Conservation (phyloP, 2,113 vertebrate species). For the Plecotus auritus region DNA sequence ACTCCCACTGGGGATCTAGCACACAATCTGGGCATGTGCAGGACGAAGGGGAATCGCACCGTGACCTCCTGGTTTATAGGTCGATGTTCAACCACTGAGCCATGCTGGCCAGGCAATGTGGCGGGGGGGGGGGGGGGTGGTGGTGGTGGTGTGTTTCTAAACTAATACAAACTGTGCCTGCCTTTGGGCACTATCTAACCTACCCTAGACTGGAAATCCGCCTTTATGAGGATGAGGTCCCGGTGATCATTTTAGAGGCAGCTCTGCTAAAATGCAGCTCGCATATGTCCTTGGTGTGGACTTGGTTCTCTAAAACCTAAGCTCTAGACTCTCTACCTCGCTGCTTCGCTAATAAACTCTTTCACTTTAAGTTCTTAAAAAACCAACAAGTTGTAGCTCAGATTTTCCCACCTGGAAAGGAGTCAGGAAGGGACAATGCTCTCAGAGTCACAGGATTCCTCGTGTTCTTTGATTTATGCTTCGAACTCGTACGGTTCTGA, state of each 20-base stretch:
- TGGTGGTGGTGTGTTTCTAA: slow-evolving; percentile 26
- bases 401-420: slow-evolving; percentile 1
- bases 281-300: not conserved
- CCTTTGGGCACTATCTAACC: not conserved
- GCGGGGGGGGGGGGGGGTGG: no score
- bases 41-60: no score
- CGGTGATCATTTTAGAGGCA: not conserved
- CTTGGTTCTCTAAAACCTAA: not conserved
- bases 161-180: not conserved
- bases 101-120: no score
- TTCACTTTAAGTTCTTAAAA: no score
- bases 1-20: no score
- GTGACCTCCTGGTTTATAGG: no score
- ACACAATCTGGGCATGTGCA: no score
- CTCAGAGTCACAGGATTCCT: not conserved
- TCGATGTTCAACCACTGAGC: no score
- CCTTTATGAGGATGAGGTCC: not conserved
- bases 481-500: not conserved
- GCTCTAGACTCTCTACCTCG: not conserved
- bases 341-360: no score
- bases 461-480: not conserved
- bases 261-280: not conserved
- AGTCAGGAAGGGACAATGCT: not conserved
- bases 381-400: not conserved
- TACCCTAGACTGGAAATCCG: not conserved